Evolutionary conservation across 2,113 vertebrate genomes (phyloP), one percentile per base, ranked within the genome.

Genomic region (Phylloscopus trochiloides): DNA sequence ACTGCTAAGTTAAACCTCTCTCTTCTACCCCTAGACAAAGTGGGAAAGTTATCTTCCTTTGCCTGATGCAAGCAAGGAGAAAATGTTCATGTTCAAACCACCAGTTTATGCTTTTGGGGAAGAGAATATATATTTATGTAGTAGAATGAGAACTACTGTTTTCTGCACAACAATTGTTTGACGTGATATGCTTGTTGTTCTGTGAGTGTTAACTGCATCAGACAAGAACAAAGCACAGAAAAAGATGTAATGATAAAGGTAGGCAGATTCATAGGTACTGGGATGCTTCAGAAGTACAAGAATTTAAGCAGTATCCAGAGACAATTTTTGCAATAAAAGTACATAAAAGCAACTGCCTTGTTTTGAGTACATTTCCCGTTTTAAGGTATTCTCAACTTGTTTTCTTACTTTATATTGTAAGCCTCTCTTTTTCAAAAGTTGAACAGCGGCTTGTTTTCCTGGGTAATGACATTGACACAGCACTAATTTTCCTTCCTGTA

Each of bases 141-240:
- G 81, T 57, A 77, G 67, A 93, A 90, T 55, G 42, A 93, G 85
- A 93, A 9, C 34, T 54, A 70, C 50, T 82, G 72, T 92, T 91
- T 86, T 72, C 63, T 59, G 75, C 51, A 20, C 68, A 91, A 59
- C 52, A 51, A 0, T 78, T 76, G 59, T 93, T 92, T 93, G 63
- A 80, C 42, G 55, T 81, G 85, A 71, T 90, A 19, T 21, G 48
- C 38, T 95, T 84, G 38, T 91, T 95, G 75, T 83, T 92, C 75
- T 77, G 47, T 86, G 83, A 65, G 38, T 95, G 51, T 90, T 95
- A 93, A 67, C 75, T 74, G 68, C 63, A 88, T 95, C 93, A 90
- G 55, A 80, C 40, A 79, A 93, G 85, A 97, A 74, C 90, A 90
- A 90, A 88, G 82, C 72, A 50, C 45, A 85, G 70, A 92, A 89